Evolutionary conservation across 2,113 vertebrate species (phyloP), one percentile per base, ranked within the genome.

Genomic region (Xiphias gladius): DNA sequence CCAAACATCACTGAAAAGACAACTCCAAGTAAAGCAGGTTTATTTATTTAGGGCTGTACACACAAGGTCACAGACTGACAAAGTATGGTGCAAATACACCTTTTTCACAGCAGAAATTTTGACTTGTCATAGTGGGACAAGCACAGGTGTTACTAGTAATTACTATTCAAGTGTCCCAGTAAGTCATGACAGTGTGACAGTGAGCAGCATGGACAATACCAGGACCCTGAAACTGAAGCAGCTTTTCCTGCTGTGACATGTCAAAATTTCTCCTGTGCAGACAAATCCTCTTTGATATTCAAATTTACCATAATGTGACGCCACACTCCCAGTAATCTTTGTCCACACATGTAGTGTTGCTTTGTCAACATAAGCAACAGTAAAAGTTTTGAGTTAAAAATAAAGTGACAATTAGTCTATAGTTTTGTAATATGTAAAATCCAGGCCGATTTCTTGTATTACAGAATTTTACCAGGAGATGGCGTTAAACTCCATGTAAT

Each of bases 401-500:
- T 73, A 61, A 68, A 26, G 9, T 19, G 43, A 66, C 0, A 37
- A 72, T 37, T 24, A 28, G 20, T 59, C 19, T 16, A 22, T 30
- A 8, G 26, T 39, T 57, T 55, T 61, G 12, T 26, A 37, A 20
- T 22, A 19, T 58, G 2, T 39, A 22, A 65, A 55, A 62, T 30
- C 7, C 11, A 37, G 19, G 13, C 1, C 0, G 2, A 59, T 62
- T 57, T 65, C 1, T 61, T 85, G 88, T 71, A 86, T 20, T 84
- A 35, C 71, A 58, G 0, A 65, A 17, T 32, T 54, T 64, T 0
- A 57, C 89, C 93, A 92, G 76, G 28, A 90, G 93, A 87, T 90
- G 92, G 93, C 70, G 59, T 11, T 72, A 71, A 86, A 90, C 61
- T 88, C 90, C 91, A 71, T 9, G 30, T 67, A 88, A 92, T 90